A percentile compares a stretch with the other conserved stretches of the same genome.
These are phyloP conservation scores for Drosophila eohydei DNA, from an alignment of 2,888 invertebrate genomes.

Conservation along the genomic window DNA sequence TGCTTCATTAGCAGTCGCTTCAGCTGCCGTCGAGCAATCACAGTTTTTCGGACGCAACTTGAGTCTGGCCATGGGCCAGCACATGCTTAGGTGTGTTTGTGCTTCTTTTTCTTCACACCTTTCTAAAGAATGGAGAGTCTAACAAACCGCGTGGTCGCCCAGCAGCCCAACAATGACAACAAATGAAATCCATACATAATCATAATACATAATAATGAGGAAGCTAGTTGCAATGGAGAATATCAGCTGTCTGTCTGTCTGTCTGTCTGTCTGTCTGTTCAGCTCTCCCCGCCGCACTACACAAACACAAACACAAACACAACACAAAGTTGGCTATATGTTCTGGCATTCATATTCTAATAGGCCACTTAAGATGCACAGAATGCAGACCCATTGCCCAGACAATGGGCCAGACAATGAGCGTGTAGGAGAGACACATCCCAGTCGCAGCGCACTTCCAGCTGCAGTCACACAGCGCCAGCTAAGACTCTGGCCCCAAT, in stretches of 20 bases:
- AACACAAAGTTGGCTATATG: constrained; percentile 1
- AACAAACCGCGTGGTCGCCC: constrained; percentile 34
- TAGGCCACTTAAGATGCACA: constrained; percentile 72
- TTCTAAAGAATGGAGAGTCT: constrained; percentile 30
- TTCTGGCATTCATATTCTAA: constrained; percentile 70
- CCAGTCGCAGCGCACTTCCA: constrained; percentile 16
- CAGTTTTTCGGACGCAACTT: constrained; percentile 6
- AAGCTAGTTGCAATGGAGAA: constrained; percentile 18
- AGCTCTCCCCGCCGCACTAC: not conserved
- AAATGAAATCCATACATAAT: constrained; percentile 72
- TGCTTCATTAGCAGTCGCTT: constrained; percentile 60
- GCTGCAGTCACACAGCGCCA: constrained; percentile 20
- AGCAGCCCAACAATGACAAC: constrained; percentile 51
- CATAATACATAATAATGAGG: constrained; percentile 67
- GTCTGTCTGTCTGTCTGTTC: constrained; percentile 1
- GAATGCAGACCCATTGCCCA: constrained; percentile 53
- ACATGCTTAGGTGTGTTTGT: not conserved
- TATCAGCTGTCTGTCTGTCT: constrained; percentile 34
- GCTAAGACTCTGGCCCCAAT: constrained; percentile 55
- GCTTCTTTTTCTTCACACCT: constrained; percentile 52
- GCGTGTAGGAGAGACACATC: constrained; percentile 24
- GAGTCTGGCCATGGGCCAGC: not conserved
- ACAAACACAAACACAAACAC: not conserved
- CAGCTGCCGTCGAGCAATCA: constrained; percentile 25
- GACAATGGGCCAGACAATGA: constrained; percentile 55